phyloP scores from a whole-genome alignment of 2,888 invertebrate genomes.

The Pristionchus entomophagus region DNA sequence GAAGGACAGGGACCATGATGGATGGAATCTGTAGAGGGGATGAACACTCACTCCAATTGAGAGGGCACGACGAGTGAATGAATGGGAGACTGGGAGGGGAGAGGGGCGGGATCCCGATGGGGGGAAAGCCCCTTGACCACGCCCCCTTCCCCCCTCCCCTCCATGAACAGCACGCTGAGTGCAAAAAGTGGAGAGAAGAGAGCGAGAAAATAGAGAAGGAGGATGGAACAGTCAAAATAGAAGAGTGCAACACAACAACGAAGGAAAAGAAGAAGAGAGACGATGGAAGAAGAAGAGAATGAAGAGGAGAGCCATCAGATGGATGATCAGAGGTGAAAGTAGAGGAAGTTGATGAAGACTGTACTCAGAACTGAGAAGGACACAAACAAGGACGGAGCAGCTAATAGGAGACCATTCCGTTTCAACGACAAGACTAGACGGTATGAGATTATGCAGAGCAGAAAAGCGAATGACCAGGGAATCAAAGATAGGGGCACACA shows the following conservation, averaged over 20 bases:
- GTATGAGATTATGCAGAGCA: not conserved
- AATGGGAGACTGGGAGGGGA: not conserved
- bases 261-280: not conserved
- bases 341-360: not conserved
- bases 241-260: slow-evolving; percentile 10
- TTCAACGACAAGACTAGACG: not conserved
- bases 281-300: not conserved
- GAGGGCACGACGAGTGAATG: not conserved
- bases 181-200: slow-evolving; percentile 26
- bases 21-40: not conserved
- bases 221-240: slow-evolving; percentile 42
- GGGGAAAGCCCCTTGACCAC: not conserved
- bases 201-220: not conserved
- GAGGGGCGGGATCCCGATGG: not conserved
- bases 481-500: not conserved
- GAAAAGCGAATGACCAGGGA: not conserved
- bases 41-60: not conserved
- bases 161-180: slow-evolving; percentile 40
- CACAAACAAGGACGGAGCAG: too few relatives aligned
- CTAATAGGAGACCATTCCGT: too few relatives aligned
- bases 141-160: not conserved
- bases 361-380: not conserved
- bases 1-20: slow-evolving; percentile 41
- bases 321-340: not conserved
- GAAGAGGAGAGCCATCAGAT: not conserved